Conservation (phyloP, 1,140 invertebrate species). For the Nasonia vitripennis region DNA sequence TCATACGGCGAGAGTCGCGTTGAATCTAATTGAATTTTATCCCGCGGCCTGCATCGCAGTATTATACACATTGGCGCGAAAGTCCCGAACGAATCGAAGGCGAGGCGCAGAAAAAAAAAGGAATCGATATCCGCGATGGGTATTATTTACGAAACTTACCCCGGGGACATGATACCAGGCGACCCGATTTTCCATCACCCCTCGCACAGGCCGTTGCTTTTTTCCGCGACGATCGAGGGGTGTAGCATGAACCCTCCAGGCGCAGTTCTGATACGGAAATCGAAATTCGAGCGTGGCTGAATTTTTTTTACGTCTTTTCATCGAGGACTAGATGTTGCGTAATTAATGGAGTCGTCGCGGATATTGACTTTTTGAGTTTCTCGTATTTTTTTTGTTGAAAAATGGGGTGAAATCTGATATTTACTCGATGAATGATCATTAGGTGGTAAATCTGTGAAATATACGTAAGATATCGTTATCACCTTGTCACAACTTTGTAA, state of each 20-base stretch:
- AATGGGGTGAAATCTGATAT: neutral
- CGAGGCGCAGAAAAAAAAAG: neutral
- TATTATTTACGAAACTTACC: neutral
- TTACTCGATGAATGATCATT: neutral
- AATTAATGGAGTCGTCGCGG: neutral
- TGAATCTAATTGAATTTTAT: neutral
- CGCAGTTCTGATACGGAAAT: neutral
- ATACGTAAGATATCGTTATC: too few species aligned
- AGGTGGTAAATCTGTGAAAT: too few species aligned
- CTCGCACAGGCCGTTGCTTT: neutral
- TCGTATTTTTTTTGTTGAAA: neutral
- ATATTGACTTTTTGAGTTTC: too few species aligned
- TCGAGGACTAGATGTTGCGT: neutral
- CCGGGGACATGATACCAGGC: neutral
- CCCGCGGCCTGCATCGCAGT: neutral
- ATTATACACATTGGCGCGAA: neutral
- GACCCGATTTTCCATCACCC: neutral
- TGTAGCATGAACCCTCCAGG: neutral
- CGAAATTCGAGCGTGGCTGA: neutral
- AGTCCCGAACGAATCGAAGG: neutral
- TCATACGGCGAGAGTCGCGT: neutral
- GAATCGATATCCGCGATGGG: neutral
- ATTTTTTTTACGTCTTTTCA: neutral
- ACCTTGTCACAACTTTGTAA: too few species aligned
- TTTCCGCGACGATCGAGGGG: constrained; percentile 7